Percentiles rank a stretch among this genome's conserved stretches.
Conservation (phyloP, 2,113 vertebrate genomes). For the Platysteira castanea region DNA sequence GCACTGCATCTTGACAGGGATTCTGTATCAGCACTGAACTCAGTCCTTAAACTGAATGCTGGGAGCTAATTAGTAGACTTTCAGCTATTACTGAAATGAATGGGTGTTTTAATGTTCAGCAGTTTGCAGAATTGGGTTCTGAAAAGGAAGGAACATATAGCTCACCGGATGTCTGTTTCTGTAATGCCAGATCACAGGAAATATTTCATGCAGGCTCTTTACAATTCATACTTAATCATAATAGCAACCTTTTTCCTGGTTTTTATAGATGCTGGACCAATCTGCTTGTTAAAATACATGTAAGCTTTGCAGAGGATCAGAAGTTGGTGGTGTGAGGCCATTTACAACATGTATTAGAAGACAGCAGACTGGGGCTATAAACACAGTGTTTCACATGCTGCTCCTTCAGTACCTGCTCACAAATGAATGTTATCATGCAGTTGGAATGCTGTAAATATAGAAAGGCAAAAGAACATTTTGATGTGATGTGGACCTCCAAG, state of each 20-base stretch:
- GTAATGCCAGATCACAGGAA: neutral
- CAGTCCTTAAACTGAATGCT: neutral
- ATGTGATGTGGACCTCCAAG: neutral
- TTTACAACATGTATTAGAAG: neutral
- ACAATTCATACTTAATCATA: conserved; percentile 1
- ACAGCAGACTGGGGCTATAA: neutral
- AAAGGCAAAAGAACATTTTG: neutral
- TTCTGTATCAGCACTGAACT: neutral
- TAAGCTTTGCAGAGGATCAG: neutral
- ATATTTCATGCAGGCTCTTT: neutral
- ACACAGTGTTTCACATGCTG: neutral
- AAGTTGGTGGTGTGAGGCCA: neutral
- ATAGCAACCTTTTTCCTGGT: neutral
- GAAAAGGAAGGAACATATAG: neutral
- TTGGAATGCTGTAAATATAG: neutral
- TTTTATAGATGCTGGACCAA: neutral
- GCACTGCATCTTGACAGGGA: neutral
- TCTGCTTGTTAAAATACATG: neutral
- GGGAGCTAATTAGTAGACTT: neutral
- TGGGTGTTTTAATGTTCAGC: neutral
- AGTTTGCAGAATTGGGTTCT: neutral
- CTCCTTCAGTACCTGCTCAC: neutral
- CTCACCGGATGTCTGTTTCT: neutral
- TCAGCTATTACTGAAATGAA: neutral
- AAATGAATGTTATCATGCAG: neutral